Base-by-base conservation (phyloP, 2,113 vertebrate genomes). In the Nothoprocta pentlandii region DNA sequence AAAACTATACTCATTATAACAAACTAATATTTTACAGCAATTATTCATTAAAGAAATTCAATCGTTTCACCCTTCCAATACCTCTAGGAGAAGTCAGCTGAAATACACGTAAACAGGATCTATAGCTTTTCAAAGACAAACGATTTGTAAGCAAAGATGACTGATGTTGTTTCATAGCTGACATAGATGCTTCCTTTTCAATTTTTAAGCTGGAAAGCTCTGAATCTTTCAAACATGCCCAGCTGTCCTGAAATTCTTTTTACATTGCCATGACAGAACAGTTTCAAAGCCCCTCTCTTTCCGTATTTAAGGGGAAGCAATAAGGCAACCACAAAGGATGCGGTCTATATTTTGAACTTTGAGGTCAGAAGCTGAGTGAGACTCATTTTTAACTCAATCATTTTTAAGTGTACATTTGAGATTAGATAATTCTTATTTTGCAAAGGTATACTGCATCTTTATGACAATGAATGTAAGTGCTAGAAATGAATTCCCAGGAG, bases 171-270 rank as follows among this genome's bases (percentile, higher is more conserved):
- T 87, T 81, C 9, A 26, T 25, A 89, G 84, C 28, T 85, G 67
- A 44, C 70, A 90, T 56, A 89, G 26, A 85, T 16, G 49, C 67
- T 77, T 76, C 67, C 49, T 44, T 41, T 70, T 62, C 67, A 87
- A 53, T 22, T 66, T 54, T 87, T 69, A 6, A 91, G 93, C 9
- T 73, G 36, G 79, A 82, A 82, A 59, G 36, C 36, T 91, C 75
- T 63, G 47, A 87, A 66, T 82, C 41, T 87, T 94, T 91, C 75
- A 79, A 93, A 79, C 8, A 82, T 23, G n/a, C 15, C 71, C 71
- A 91, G 85, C 75, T 93, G 79, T 76, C 41, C 58, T 79, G 36
- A 89, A 89, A 46, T 77, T 91, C 89, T 91, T 92, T 87, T 82
- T 77, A 87, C 10, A 59, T 3, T 36, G 26, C 32, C 71, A 82